Base-by-base conservation (phyloP, 2,113 vertebrate species). In the Cyphomyrus plagiostoma region DNA sequence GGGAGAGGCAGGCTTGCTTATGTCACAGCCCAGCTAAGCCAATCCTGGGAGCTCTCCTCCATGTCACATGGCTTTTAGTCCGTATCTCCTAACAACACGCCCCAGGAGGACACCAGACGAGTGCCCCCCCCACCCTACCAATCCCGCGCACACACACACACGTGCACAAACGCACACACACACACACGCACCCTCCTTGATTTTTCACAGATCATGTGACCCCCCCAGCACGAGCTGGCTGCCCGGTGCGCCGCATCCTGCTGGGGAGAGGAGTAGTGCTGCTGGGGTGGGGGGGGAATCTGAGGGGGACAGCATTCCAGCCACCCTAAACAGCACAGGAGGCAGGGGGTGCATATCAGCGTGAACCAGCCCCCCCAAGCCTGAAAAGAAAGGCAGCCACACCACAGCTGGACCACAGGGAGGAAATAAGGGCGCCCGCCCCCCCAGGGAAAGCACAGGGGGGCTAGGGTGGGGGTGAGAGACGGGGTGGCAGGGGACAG, bases 11-110 rank as follows among this genome's bases (percentile, higher is more conserved):
- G 89, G 93, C 93, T 92, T 66, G 94, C 90, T 96, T 93, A 92
- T 95, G 96, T 96, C 95, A 94, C 95, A 94, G 94, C 94, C 95
- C 94, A 94, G 93, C 95, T 95, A 91, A 94, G 94, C 97, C 95
- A 96, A 94, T 96, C 96, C 95, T 94, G 95, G 95, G 94, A 94
- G 90, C 94, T 92, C 94, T 91, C 89, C 93, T 42, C 93, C 93
- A 91, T 92, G 94, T 98, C 98, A 98, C 98, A 96, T 97, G 97
- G 95, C 95, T 91, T 90, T 94, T 92, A 92, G 94, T 92, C 94
- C 80, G 95, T 94, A 93, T 93, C 94, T 94, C 93, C 95, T 92
- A 92, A 94, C 92, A 93, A 94, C 95, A 95, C 93, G 92, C 94
- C 94, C 94, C 90, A 83, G 84, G 92, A 94, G 93, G 94, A 88